Percentiles rank a stretch among this genome's conserved stretches.
Evolutionary conservation across 2,888 invertebrate genomes (phyloP).

Genomic region (Steinernema hermaphroditum): DNA sequence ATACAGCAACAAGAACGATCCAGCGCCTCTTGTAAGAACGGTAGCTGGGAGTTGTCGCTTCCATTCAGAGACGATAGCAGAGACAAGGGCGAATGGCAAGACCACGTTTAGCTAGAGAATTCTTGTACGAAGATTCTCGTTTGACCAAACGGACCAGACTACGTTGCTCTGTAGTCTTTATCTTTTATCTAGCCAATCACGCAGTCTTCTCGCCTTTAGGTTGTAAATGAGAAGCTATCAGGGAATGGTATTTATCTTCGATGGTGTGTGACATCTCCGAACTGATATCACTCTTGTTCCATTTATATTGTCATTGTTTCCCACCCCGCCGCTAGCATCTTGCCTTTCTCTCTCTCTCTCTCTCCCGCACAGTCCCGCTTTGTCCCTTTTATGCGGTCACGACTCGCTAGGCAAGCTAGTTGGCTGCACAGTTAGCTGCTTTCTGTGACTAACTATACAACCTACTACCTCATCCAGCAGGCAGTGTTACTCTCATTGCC

Average conservation of each 20-base stretch:
- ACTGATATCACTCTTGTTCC: too few relatives aligned
- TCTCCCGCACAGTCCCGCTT: neutral
- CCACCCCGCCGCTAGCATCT: neutral
- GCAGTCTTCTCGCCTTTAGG: neutral
- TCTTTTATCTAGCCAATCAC: neutral
- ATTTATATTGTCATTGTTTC: too few relatives aligned
- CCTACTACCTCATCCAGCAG: conserved; percentile 89
- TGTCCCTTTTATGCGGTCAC: neutral
- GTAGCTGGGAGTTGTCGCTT: neutral
- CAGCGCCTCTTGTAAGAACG: conserved; percentile 51
- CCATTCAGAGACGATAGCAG: neutral
- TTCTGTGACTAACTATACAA: conserved; percentile 79
- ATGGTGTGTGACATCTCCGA: too few relatives aligned
- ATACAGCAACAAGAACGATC: conserved; percentile 55
- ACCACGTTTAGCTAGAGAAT: neutral
- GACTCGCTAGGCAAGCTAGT: conserved; percentile 82
- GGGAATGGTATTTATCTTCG: too few relatives aligned
- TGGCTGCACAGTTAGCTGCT: conserved; percentile 85
- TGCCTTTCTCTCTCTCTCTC: neutral
- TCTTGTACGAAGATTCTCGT: neutral
- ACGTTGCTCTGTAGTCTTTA: neutral
- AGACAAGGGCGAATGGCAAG: neutral
- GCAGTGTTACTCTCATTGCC: neutral
- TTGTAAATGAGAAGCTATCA: too few relatives aligned
- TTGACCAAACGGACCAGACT: neutral